These are phyloP conservation scores for Augiades crinisus DNA, from an alignment of 2,888 invertebrate genomes.

Conservation along the genomic window DNA sequence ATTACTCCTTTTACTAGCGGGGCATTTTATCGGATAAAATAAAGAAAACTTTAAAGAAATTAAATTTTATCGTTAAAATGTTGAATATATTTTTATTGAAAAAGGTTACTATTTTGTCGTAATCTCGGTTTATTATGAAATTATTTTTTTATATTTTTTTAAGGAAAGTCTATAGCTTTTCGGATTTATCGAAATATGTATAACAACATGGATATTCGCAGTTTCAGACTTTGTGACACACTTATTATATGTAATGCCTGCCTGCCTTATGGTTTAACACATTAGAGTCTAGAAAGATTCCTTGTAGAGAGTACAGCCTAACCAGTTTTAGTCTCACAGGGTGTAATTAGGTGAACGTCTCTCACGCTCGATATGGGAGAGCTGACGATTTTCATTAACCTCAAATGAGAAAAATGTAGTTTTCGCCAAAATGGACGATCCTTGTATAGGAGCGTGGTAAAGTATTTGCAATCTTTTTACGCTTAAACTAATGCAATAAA, in stretches of 20 bases:
- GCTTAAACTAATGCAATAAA: conserved; percentile 9
- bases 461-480: conserved; percentile 22
- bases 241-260: too few species aligned
- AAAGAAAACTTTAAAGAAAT: too few species aligned
- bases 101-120: too few species aligned
- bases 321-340: conserved; percentile 44
- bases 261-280: neutral
- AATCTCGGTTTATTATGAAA: too few species aligned
- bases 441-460: conserved; percentile 27
- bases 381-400: conserved; percentile 70
- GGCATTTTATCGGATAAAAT: too few species aligned
- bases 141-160: too few species aligned
- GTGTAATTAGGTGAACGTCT: conserved; percentile 60
- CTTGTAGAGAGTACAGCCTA: conserved; percentile 30
- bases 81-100: too few species aligned
- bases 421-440: conserved; percentile 27
- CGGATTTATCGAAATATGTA: too few species aligned
- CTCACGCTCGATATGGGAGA: conserved; percentile 49
- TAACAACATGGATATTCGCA: too few species aligned
- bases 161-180: too few species aligned
- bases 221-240: too few species aligned
- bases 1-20: too few species aligned
- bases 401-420: conserved; percentile 69
- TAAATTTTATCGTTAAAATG: neutral
- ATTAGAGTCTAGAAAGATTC: conserved; percentile 18